These are phyloP conservation scores for Conops quadrifasciatus DNA, from an alignment of 2,888 invertebrate genomes.

Conservation along the genomic window DNA sequence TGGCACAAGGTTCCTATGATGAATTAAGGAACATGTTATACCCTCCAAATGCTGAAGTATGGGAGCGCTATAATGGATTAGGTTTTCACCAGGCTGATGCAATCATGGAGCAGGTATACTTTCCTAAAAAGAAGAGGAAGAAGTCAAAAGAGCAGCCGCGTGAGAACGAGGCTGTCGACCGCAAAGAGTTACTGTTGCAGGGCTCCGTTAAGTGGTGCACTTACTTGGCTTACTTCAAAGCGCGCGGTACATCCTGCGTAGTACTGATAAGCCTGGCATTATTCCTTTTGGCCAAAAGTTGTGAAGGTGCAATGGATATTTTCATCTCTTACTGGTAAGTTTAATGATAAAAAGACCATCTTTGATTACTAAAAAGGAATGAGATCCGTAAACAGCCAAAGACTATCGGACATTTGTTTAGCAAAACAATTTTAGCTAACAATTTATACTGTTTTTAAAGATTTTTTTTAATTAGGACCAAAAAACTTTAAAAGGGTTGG, in stretches of 20 bases:
- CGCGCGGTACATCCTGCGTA: slow-evolving; percentile 66
- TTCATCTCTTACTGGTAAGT: slow-evolving; percentile 78
- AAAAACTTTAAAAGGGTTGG: not conserved
- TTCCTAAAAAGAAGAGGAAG: slow-evolving; percentile 6
- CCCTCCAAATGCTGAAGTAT: slow-evolving; percentile 60
- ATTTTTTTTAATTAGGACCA: not conserved
- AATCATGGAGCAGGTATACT: slow-evolving; percentile 49
- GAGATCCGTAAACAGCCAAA: no score
- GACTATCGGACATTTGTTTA: no score
- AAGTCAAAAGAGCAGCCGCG: slow-evolving; percentile 11
- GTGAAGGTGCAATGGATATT: slow-evolving; percentile 75
- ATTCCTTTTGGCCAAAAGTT: slow-evolving; percentile 70
- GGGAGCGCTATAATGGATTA: slow-evolving; percentile 43
- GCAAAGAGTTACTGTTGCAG: slow-evolving; percentile 70
- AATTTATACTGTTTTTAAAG: no score
- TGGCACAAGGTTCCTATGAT: slow-evolving; percentile 59
- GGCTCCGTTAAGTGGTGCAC: slow-evolving; percentile 72
- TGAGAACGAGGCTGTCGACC: slow-evolving; percentile 35
- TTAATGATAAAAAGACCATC: not conserved
- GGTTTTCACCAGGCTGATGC: slow-evolving; percentile 52
- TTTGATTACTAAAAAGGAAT: no score
- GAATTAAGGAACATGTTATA: slow-evolving; percentile 68
- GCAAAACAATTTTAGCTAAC: no score
- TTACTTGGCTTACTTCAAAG: slow-evolving; percentile 68
- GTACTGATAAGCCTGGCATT: slow-evolving; percentile 61